Percentiles rank a stretch among this genome's conserved stretches.
Conservation (phyloP, 1,140 invertebrate genomes). For the Neocloeon triangulifer region DNA sequence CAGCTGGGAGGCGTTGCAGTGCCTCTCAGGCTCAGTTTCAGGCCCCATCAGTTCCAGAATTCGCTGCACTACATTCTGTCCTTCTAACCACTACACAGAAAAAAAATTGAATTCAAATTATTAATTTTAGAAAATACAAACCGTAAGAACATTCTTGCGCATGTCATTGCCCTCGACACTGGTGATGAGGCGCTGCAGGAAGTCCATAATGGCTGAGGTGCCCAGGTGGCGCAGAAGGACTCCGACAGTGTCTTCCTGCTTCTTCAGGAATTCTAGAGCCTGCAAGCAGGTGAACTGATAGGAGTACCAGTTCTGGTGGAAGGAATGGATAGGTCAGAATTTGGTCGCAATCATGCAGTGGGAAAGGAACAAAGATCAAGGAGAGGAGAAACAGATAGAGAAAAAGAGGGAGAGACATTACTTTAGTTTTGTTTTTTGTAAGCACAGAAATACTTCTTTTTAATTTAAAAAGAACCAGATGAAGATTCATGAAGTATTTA, state of each 20-base stretch:
- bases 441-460: no score
- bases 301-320: slow-evolving; percentile 78
- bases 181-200: slow-evolving; percentile 68
- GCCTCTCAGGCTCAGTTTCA: slow-evolving; percentile 42
- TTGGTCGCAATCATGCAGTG: no score
- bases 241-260: slow-evolving; percentile 62
- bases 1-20: slow-evolving; percentile 59
- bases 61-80: slow-evolving; percentile 60
- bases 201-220: slow-evolving; percentile 88
- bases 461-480: slow-evolving; percentile 12
- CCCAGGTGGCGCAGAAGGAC: slow-evolving; percentile 70
- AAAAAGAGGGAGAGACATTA: slow-evolving; percentile 5
- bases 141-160: slow-evolving; percentile 59
- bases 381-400: slow-evolving; percentile 5
- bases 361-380: slow-evolving; percentile 2
- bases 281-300: slow-evolving; percentile 75
- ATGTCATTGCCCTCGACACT: slow-evolving; percentile 58
- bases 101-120: slow-evolving; percentile 6
- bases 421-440: no score
- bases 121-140: slow-evolving; percentile 25
- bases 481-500: background rate
- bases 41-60: slow-evolving; percentile 59
- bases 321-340: no score
- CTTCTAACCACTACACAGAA: slow-evolving; percentile 75
- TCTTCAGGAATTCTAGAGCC: slow-evolving; percentile 77